These are phyloP conservation scores for Dendrolimus kikuchii DNA, from an alignment of 1,140 invertebrate genomes.

Conservation along the genomic window DNA sequence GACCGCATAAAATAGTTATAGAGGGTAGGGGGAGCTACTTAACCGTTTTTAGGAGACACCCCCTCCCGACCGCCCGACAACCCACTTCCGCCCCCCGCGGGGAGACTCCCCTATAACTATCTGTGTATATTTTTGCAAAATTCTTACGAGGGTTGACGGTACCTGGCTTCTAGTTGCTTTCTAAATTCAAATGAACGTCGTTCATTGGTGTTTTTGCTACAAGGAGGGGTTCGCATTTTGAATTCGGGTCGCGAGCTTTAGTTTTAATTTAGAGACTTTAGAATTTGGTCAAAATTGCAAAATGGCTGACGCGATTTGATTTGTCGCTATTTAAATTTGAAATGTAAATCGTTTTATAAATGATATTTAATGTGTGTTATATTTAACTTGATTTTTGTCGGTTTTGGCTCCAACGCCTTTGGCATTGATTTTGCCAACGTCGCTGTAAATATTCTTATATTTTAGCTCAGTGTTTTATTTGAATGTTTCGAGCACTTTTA, in stretches of 20 bases:
- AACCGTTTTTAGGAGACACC: conserved; percentile 70
- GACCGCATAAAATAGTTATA: conserved; percentile 71
- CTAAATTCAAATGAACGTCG: conserved; percentile 30
- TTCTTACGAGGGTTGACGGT: conserved; percentile 60
- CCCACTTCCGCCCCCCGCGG: conserved; percentile 36
- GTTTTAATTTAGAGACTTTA: conserved; percentile 54
- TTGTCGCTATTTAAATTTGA: too few relatives aligned
- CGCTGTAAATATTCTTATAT: too few relatives aligned
- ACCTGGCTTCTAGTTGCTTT: conserved; percentile 48
- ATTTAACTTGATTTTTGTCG: too few relatives aligned
- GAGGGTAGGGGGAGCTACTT: conserved; percentile 67
- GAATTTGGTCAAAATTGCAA: conserved; percentile 34
- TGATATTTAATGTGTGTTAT: too few relatives aligned
- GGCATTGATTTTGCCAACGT: too few relatives aligned
- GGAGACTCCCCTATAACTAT: conserved; percentile 48
- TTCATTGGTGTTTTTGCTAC: conserved; percentile 45
- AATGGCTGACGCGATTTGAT: conserved; percentile 14
- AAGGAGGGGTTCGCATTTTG: conserved; percentile 32
- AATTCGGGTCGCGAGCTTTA: conserved; percentile 64
- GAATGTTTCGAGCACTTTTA: too few relatives aligned
- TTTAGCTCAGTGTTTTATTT: too few relatives aligned
- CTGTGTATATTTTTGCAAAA: conserved; percentile 64
- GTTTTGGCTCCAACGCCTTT: too few relatives aligned
- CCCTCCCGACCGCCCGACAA: conserved; percentile 57
- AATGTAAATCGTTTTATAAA: too few relatives aligned